Evolutionary conservation across 2,888 invertebrate species (phyloP), one percentile per base, ranked within the genome.

Genomic region (Octonoba sinensis): DNA sequence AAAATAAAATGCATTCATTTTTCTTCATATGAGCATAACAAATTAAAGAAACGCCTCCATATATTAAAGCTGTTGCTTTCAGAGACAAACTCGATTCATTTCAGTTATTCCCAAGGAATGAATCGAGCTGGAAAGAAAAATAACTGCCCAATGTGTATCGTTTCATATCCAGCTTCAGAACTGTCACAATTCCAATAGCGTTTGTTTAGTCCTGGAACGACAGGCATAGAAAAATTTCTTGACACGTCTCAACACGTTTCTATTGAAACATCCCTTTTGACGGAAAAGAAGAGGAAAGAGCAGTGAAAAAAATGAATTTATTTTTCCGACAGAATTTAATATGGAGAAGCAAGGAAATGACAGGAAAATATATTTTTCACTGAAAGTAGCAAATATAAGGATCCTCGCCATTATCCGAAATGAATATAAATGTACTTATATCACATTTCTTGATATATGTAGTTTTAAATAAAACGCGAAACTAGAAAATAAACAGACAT

Each of bases 121-220:
- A 36, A 36, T 36, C 36, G 36, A 36, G 36, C 36, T 36, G 36
- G 36, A 36, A 36, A 36, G 36, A 36, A 36, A 36, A 36, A 36
- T 36, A 36, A 36, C 36, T 36, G 36, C 36, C 57, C 44, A 66
- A 47, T 24, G 18, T 36, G 74, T 66, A 74, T 47, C 56, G 54
- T 54, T 76, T 76, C 76, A 76, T 76, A 69, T 69, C 69, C 49
- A n/a, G 46, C 64, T 64, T 18, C 64, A 64, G 64, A 24, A 47
- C 76, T 76, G 76, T 76, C 76, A 76, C 67, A 76, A 54, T 76
- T 69, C 54, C 54, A 60, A 51, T 67, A 44, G 54, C 69, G 69
- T 76, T 76, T 69, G 62, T 76, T 69, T 67, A 51, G 69, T 60
- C 62, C n/a, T 24, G 51, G 27, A 44, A 69, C 76, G 69, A 76